Base-by-base conservation (phyloP, 2,113 vertebrate species). In the Oceanites oceanicus region DNA sequence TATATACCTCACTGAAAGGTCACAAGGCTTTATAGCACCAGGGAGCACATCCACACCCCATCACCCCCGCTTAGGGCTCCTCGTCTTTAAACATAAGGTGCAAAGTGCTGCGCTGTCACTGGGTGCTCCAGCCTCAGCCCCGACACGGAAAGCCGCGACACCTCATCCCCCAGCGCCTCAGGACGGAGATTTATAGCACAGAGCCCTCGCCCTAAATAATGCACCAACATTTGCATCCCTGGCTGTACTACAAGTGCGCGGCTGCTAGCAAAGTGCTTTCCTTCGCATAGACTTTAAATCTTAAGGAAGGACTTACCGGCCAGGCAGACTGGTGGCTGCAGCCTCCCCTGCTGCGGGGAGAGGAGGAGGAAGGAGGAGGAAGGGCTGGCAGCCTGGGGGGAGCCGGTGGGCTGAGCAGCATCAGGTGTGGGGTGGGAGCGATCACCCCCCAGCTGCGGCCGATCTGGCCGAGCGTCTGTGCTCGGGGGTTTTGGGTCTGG, bases 101-200 rank as follows among this genome's bases (percentile, higher is more conserved):
- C 4, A 15, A 61, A 47, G n/a, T 1, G 0, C 29, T 2, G 0
- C 36, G 0, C 34, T 6, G 2, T 32, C 6, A 1, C 55, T 23
- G 17, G 0, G 29, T 7, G 4, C 32, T 25, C 27, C 13, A 8
- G 22, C 10, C 34, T 40, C 36, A 19, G 26, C 66, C 62, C 50
- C 19, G 2, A 21, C 45, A 6, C 10, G 0, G 22, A 15, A 66
- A 47, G 2, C 25, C 45, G 88, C 5, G 0, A 4, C 15, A 0
- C 7, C 9, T 19, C 63, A 10, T 14, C 74, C 34, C 61, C 26
- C 34, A 0, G 15, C 4, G 0, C 58, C 86, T 29, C 0, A 0
- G 38, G 17, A 9, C 26, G 26, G 36, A 76, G 74, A 65, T 72
- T 26, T 4, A 13, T 1, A 10, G 80, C 44, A 13, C 1, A 20